Base-by-base conservation (phyloP, 2,888 invertebrate genomes). In the Sphaeridia pumilis region DNA sequence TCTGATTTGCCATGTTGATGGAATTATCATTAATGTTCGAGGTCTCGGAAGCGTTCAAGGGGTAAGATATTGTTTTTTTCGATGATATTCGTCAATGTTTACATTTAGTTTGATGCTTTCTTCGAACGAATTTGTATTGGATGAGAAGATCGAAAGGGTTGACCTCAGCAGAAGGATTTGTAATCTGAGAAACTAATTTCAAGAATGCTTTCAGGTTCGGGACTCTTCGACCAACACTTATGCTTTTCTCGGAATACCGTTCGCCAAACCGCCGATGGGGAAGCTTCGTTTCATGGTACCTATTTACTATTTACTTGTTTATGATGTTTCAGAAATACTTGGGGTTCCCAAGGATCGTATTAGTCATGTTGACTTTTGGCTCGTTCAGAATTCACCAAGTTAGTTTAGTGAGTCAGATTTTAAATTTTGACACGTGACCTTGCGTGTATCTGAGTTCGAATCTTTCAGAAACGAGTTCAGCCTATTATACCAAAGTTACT, bases 1-100 rank as follows among this genome's bases (percentile, higher is more conserved):
- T 41, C 55, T 58, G 7, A 53, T 54, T 38, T 51, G 56, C 34
- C 57, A 61, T 38, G 55, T 54, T 17, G 50, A 49, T 46, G 58
- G 56, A 44, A 46, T 58, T 21, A 41, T 62, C 26, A 52, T 62
- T 31, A 62, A 58, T 49, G 49, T 64, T 12, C 60, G 61, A 21
- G 62, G 62, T 48, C 47, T 62, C 21, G 64, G 64, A 45, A 59
- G 50, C 49, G 58, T 64, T 41, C 64, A 62, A 56, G 64, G 64
- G 59, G 64, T 64, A 56, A 61, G 58, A 53, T 7, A 10, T 31
- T 31, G 10, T 14, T 7, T 31, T 31, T 31, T 14, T 31, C 14
- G 31, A 14, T 31, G 10, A 10, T 31, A 10, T 31, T 14, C 7
- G 14, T 14, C 31, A 10, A 31, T 31, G 31, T 31, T 31, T n/a